A percentile compares a stretch with the other conserved stretches of the same genome.
Evolutionary conservation across 2,113 vertebrate species (phyloP).

Genomic region (Lophius piscatorius): DNA sequence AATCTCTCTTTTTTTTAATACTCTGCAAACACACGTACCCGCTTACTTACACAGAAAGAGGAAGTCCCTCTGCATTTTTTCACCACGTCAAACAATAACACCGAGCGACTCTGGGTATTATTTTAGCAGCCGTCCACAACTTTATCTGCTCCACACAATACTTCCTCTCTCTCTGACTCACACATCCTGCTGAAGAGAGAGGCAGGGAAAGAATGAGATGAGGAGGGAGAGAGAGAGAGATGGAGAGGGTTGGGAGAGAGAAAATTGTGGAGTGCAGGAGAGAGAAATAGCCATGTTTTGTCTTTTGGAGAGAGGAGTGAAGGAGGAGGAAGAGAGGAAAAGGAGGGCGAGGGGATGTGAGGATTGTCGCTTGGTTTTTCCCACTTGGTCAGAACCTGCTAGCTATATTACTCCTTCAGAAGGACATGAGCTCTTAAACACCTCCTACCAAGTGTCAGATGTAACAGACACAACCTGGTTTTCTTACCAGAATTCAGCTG

Average conservation of each 20-base stretch:
- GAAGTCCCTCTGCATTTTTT: constrained; percentile 75
- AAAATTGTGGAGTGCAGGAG: constrained; percentile 27
- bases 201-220: constrained; percentile 23
- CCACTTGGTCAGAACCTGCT: constrained; percentile 45
- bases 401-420: constrained; percentile 29
- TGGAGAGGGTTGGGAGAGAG: constrained; percentile 25
- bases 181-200: constrained; percentile 76
- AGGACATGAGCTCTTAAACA: constrained; percentile 28
- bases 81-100: constrained; percentile 81
- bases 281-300: constrained; percentile 71
- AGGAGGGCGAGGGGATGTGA: constrained; percentile 55
- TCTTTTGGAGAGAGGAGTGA: constrained; percentile 62
- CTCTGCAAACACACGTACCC: constrained; percentile 16
- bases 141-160: constrained; percentile 88
- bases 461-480: background rate
- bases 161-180: constrained; percentile 82
- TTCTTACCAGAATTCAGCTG: constrained; percentile 6
- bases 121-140: constrained; percentile 80
- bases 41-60: constrained; percentile 41
- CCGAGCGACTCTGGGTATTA: constrained; percentile 79
- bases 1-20: constrained; percentile 41
- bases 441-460: constrained; percentile 8
- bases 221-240: constrained; percentile 27
- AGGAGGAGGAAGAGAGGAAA: constrained; percentile 53
- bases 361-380: constrained; percentile 21